Conservation (phyloP, 2,888 invertebrate species). For the Catocala sponsa region DNA sequence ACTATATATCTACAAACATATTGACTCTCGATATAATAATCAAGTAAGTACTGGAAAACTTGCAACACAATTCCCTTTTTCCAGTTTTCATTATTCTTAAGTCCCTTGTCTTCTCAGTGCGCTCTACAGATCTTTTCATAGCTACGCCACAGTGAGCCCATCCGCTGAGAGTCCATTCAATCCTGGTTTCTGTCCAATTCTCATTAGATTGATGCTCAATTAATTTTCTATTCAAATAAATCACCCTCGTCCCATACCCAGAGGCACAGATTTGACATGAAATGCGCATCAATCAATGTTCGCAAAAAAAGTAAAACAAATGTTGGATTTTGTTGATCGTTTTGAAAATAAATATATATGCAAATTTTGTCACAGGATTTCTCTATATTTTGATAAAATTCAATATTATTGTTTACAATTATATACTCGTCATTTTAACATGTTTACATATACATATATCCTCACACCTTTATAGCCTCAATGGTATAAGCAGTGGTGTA, state of each 20-base stretch:
- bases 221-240: conserved; percentile 44
- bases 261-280: conserved; percentile 25
- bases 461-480: no score
- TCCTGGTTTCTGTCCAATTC: conserved; percentile 20
- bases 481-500: no score
- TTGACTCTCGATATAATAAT: no score
- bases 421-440: conserved; percentile 26
- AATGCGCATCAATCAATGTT: conserved; percentile 43
- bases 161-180: conserved; percentile 30
- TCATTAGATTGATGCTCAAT: conserved; percentile 44
- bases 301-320: conserved; percentile 16
- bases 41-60: conserved; percentile 18
- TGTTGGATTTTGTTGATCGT: conserved; percentile 6
- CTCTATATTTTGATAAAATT: conserved; percentile 8
- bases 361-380: background rate
- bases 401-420: conserved; percentile 6
- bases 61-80: no score
- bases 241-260: conserved; percentile 19
- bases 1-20: no score
- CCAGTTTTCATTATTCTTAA: conserved; percentile 25
- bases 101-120: conserved; percentile 11
- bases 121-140: conserved; percentile 28
- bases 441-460: no score
- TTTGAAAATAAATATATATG: background rate
- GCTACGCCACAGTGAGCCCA: conserved; percentile 24